phyloP scores from a whole-genome alignment of 2,888 invertebrate genomes.

The Drosophila buzzatii region DNA sequence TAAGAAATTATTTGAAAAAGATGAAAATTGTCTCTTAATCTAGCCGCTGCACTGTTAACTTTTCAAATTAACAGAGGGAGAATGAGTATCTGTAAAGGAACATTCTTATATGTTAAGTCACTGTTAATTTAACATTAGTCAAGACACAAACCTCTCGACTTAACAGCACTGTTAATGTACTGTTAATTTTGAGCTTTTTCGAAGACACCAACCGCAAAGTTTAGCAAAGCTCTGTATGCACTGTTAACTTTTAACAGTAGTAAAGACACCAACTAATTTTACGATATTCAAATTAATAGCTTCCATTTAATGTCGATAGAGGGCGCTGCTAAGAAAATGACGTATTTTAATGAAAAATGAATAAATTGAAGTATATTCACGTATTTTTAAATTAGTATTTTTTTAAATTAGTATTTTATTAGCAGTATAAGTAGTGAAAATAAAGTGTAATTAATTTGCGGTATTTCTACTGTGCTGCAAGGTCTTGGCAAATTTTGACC shows the following conservation, averaged over 20 bases:
- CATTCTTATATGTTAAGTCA: neutral
- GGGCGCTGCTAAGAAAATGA: neutral
- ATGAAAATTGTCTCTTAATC: too few relatives aligned
- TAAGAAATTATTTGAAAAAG: neutral
- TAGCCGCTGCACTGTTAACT: neutral
- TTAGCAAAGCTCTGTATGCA: neutral
- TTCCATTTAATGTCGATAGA: slow-evolving; percentile 1
- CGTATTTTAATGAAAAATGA: too few relatives aligned
- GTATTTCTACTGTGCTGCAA: neutral
- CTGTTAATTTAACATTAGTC: neutral
- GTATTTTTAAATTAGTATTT: too few relatives aligned
- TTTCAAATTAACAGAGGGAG: neutral
- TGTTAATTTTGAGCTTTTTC: neutral
- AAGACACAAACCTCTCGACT: neutral
- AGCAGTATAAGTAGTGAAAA: too few relatives aligned
- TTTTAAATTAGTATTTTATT: too few relatives aligned
- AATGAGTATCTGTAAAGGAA: neutral
- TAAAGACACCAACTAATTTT: neutral
- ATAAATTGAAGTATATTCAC: too few relatives aligned
- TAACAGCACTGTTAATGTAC: neutral
- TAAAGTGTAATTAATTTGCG: too few relatives aligned
- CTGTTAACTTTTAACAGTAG: slow-evolving; percentile 2
- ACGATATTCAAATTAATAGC: slow-evolving; percentile 25
- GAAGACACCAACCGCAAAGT: neutral
- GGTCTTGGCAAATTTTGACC: neutral